phyloP scores from a whole-genome alignment of 2,888 invertebrate genomes.

The Blastobasis adustella region DNA sequence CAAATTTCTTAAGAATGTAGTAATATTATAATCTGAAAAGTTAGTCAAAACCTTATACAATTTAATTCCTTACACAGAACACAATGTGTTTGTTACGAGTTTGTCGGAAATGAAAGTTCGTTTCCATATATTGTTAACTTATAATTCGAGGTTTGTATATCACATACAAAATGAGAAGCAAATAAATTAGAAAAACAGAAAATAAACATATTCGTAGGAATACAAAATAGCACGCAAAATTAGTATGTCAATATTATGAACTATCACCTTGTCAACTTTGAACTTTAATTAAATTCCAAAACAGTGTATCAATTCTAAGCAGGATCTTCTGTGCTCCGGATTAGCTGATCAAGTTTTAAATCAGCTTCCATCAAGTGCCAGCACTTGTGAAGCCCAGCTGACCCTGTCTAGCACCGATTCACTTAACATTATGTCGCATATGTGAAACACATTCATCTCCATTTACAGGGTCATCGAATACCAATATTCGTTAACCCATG shows the following conservation, averaged over 20 bases:
- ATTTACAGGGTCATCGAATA: too few relatives aligned
- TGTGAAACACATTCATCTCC: too few relatives aligned
- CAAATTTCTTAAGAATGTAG: slow-evolving; percentile 35
- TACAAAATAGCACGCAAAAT: slow-evolving; percentile 63
- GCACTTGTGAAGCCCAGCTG: too few relatives aligned
- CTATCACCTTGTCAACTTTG: slow-evolving; percentile 70
- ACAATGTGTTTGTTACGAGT: slow-evolving; percentile 41
- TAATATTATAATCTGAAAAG: slow-evolving; percentile 33
- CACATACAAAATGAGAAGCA: slow-evolving; percentile 52
- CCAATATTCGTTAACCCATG: too few relatives aligned
- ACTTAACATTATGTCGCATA: too few relatives aligned
- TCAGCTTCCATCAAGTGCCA: too few relatives aligned
- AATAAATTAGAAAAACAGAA: slow-evolving; percentile 69
- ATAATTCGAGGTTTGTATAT: slow-evolving; percentile 68
- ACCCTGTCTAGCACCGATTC: too few relatives aligned
- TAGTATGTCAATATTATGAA: slow-evolving; percentile 58
- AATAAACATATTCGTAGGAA: slow-evolving; percentile 56
- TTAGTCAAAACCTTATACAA: slow-evolving; percentile 52
- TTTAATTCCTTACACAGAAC: slow-evolving; percentile 43
- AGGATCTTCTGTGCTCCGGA: too few relatives aligned
- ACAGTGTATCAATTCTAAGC: slow-evolving; percentile 16
- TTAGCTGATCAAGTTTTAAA: too few relatives aligned
- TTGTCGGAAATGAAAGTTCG: slow-evolving; percentile 47
- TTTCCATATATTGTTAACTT: slow-evolving; percentile 50
- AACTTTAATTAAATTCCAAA: slow-evolving; percentile 65